phyloP scores from a whole-genome alignment of 2,888 invertebrate species.

The Eupithecia abbreviata region DNA sequence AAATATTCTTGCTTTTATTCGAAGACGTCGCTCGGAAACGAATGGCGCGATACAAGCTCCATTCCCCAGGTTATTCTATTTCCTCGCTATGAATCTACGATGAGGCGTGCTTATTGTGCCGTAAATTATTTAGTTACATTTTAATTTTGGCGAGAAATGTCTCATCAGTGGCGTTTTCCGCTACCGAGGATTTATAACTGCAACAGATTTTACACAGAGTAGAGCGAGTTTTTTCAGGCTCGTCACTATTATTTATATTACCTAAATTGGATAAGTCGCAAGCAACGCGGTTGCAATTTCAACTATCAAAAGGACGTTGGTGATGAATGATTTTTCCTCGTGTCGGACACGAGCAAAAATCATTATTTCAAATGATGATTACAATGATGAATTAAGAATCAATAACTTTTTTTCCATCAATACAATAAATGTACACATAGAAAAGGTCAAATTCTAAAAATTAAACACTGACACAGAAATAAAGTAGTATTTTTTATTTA shows the following conservation, averaged over 20 bases:
- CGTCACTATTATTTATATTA: background rate
- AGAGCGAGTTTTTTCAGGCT: background rate
- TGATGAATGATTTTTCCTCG: too few species aligned
- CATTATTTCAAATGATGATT: too few species aligned
- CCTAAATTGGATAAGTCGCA: background rate
- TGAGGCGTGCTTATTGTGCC: constrained; percentile 48
- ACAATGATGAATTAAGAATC: too few species aligned
- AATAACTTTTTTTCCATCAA: too few species aligned
- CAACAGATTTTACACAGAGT: constrained; percentile 19
- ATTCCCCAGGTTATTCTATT: constrained; percentile 3
- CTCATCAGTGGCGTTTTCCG: constrained; percentile 54
- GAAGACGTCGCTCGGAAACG: background rate
- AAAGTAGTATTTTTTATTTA: too few species aligned
- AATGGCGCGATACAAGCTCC: constrained; percentile 1
- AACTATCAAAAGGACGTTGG: background rate
- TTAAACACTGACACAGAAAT: too few species aligned
- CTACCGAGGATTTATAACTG: constrained; percentile 42
- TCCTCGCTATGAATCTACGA: constrained; percentile 18
- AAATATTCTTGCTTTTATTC: background rate
- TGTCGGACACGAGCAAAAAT: too few species aligned
- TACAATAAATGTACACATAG: too few species aligned
- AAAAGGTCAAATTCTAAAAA: too few species aligned
- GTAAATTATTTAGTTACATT: constrained; percentile 68
- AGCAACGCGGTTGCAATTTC: background rate
- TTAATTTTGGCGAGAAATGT: constrained; percentile 65